A percentile compares a stretch with the other conserved stretches of the same genome.
Conservation (phyloP, 2,888 invertebrate species). For the Morinoia aosen region DNA sequence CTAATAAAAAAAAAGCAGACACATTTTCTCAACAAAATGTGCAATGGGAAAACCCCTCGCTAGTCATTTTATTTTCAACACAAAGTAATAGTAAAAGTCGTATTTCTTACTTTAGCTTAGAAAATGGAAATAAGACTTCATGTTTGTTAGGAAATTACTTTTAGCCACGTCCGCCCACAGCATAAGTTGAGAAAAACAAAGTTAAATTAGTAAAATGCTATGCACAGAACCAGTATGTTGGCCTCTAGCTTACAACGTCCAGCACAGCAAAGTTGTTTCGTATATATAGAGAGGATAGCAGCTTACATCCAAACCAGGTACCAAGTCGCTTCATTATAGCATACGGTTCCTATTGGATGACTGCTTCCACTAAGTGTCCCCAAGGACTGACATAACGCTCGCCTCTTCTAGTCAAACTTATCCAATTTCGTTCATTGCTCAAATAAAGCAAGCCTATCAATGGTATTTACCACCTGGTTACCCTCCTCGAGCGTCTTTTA, state of each 20-base stretch:
- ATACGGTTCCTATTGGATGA: background rate
- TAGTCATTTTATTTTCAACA: background rate
- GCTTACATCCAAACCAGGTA: background rate
- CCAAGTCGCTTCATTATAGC: background rate
- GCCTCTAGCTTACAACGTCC: background rate
- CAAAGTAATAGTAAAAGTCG: background rate
- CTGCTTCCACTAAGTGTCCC: background rate
- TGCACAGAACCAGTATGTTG: background rate
- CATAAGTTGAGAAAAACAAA: background rate
- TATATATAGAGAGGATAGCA: background rate
- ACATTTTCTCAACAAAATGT: background rate
- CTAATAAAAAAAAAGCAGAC: background rate
- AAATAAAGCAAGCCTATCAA: too few species aligned
- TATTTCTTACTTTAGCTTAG: too few species aligned
- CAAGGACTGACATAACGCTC: too few species aligned
- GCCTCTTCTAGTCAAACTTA: too few species aligned
- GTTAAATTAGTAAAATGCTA: background rate
- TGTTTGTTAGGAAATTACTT: background rate
- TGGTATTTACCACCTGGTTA: too few species aligned
- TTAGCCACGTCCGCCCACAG: background rate
- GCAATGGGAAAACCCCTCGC: background rate
- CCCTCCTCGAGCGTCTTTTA: too few species aligned
- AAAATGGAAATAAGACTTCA: background rate
- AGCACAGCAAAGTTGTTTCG: background rate
- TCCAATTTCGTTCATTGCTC: too few species aligned